Evolutionary conservation across 2,113 vertebrate species (phyloP).

Genomic region (Eidolon helvum): DNA sequence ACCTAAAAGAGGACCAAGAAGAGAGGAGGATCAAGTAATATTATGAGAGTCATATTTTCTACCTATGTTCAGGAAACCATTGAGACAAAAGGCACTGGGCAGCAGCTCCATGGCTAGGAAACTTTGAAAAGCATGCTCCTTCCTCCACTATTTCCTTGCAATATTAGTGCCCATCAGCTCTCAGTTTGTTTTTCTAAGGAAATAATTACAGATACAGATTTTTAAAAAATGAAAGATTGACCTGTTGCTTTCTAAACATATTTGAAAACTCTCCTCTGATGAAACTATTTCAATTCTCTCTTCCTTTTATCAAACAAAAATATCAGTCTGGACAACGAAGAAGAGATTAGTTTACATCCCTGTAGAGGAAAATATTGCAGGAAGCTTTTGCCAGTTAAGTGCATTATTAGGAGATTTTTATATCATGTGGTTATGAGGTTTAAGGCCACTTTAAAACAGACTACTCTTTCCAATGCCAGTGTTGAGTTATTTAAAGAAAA

Average conservation of each 20-base stretch:
- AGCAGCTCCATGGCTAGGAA: constrained; percentile 74
- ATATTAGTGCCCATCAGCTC: constrained; percentile 70
- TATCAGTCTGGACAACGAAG: neutral
- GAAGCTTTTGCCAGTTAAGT: constrained; percentile 79
- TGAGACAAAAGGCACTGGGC: constrained; percentile 81
- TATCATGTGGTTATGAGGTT: constrained; percentile 63
- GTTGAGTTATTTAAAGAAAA: constrained; percentile 45
- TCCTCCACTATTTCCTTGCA: constrained; percentile 82
- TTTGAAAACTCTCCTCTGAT: constrained; percentile 14
- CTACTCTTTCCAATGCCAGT: constrained; percentile 59
- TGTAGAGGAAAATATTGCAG: constrained; percentile 74
- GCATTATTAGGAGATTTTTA: constrained; percentile 79
- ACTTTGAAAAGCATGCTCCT: constrained; percentile 80
- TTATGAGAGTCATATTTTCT: constrained; percentile 73
- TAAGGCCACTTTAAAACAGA: constrained; percentile 75
- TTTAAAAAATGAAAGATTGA: constrained; percentile 70
- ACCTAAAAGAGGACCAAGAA: constrained; percentile 58
- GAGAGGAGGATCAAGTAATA: constrained; percentile 55
- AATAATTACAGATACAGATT: constrained; percentile 86
- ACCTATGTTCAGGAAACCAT: constrained; percentile 80
- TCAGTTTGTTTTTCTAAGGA: constrained; percentile 85
- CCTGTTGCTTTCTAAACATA: neutral
- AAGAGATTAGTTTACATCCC: constrained; percentile 82
- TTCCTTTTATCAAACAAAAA: constrained; percentile 34
- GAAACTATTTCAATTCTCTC: constrained; percentile 76